These are phyloP conservation scores for Intoshia linei DNA, from an alignment of 1,140 invertebrate species.

Conservation along the genomic window DNA sequence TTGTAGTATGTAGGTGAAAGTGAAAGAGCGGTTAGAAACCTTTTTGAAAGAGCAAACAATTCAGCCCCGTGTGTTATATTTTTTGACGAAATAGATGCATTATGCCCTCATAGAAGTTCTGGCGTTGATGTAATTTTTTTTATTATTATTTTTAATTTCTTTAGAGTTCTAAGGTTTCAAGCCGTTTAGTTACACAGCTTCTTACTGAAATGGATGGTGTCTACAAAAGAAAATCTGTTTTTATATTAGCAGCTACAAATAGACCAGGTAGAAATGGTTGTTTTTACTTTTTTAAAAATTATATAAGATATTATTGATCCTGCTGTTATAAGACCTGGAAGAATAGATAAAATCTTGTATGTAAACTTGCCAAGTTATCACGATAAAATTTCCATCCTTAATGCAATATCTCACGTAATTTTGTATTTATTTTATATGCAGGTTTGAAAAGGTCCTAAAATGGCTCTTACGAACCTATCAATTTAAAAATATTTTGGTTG, in stretches of 20 bases:
- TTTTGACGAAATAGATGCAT: conserved; percentile 87
- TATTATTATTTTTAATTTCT: conserved; percentile 1
- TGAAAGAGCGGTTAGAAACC: conserved; percentile 64
- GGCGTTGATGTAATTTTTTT: conserved; percentile 27
- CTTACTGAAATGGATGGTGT: conserved; percentile 95
- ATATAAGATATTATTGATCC: conserved; percentile 70
- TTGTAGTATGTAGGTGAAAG: conserved; percentile 85
- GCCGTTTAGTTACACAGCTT: conserved; percentile 66
- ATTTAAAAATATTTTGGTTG: too few relatives aligned
- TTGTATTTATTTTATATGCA: too few relatives aligned
- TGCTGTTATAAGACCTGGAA: conserved; percentile 60
- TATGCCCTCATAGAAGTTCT: conserved; percentile 56
- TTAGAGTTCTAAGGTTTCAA: not conserved
- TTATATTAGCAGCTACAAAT: conserved; percentile 75
- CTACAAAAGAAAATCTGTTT: conserved; percentile 48
- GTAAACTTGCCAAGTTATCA: conserved; percentile 47
- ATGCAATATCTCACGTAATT: conserved; percentile 49
- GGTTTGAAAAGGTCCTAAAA: too few relatives aligned
- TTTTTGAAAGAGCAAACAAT: conserved; percentile 64
- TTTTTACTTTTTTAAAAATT: conserved; percentile 37
- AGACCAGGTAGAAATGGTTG: conserved; percentile 28
- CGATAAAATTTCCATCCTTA: conserved; percentile 54
- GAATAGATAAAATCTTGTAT: conserved; percentile 66
- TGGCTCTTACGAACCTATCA: too few relatives aligned
- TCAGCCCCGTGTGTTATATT: conserved; percentile 92